Evolutionary conservation across 2,113 vertebrate species (phyloP), one percentile per base, ranked within the genome.

Genomic region (Alethe castanea): DNA sequence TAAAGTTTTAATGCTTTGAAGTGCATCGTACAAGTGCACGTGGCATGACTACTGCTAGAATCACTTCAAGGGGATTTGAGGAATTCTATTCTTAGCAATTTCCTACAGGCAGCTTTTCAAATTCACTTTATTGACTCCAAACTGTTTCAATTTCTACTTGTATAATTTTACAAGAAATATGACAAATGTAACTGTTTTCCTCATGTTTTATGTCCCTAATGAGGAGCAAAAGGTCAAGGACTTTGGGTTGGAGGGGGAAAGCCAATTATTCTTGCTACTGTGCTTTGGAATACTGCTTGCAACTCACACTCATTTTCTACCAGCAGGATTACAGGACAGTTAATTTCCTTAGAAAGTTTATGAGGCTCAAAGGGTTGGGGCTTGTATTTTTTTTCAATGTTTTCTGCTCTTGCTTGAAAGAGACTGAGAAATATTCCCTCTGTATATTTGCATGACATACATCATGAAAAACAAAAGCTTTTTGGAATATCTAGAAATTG

Each of bases 161-260:
- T 88, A 93, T 96, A 96, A 95, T 96, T 97, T 96, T 97, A 94
- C 92, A 94, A 94, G 96, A 94, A 95, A 94, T 94, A 95, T 92
- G 94, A 96, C 88, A 94, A 96, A 95, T 59, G 67, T 71, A 94
- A 86, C 82, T 66, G 62, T 92, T 96, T 94, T 71, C 48, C 40
- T n/a, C 45, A 86, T 90, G 90, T 88, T 97, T 97, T 95, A 94
- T 94, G 70, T 91, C 66, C 35, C 94, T 96, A 96, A 95, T 89
- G 87, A 95, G 94, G 96, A 95, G 40, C 93, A 96, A 91, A 92
- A 96, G 89, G 87, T 95, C 93, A 94, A 91, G 93, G 92, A 94
- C 87, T 94, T 93, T 56, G 42, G 62, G 66, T 65, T 62, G 52
- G 66, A 91, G 29, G 7, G 6, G 53, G 26, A 17, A 92, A 84